Conservation (phyloP, 2,888 invertebrate species). For the Chydorus sphaericus region DNA sequence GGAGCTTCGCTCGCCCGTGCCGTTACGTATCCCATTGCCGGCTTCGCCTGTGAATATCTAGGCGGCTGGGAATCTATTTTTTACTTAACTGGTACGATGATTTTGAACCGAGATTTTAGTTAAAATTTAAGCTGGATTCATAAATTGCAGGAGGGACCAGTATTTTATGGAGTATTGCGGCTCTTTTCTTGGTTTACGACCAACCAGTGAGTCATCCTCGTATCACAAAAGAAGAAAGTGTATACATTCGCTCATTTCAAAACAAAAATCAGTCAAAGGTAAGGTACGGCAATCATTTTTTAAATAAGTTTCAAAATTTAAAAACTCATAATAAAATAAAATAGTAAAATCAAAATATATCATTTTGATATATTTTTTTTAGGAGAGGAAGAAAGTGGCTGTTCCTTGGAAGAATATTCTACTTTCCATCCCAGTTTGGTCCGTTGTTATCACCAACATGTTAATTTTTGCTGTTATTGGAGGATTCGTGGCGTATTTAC, state of each 20-base stretch:
- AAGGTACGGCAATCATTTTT: too few species aligned
- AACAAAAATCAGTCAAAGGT: too few species aligned
- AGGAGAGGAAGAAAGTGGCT: conserved; percentile 20
- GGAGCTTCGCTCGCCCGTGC: conserved; percentile 34
- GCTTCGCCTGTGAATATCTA: conserved; percentile 36
- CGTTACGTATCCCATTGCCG: conserved; percentile 40
- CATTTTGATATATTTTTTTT: conserved; percentile 10
- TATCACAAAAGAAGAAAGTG: conserved; percentile 34
- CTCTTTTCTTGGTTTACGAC: conserved; percentile 36
- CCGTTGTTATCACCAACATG: conserved; percentile 34
- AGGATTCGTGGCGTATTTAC: too few species aligned
- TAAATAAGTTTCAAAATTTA: not conserved
- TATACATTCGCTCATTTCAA: too few species aligned
- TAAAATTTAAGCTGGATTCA: too few species aligned
- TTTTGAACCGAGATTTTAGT: too few species aligned
- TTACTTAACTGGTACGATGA: conserved; percentile 36
- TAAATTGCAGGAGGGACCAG: conserved; percentile 32
- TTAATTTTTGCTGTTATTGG: conserved; percentile 33
- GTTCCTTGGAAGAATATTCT: conserved; percentile 35
- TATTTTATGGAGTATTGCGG: conserved; percentile 31
- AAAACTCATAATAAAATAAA: not conserved
- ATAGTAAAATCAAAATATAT: not conserved
- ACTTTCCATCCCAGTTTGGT: conserved; percentile 33
- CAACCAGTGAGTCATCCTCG: conserved; percentile 38
- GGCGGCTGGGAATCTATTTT: conserved; percentile 47